Evolutionary conservation across 2,797 vertebrate genomes (phyloP), one percentile per base, ranked within the genome.

Genomic region (Ctenosaura bakeri): DNA sequence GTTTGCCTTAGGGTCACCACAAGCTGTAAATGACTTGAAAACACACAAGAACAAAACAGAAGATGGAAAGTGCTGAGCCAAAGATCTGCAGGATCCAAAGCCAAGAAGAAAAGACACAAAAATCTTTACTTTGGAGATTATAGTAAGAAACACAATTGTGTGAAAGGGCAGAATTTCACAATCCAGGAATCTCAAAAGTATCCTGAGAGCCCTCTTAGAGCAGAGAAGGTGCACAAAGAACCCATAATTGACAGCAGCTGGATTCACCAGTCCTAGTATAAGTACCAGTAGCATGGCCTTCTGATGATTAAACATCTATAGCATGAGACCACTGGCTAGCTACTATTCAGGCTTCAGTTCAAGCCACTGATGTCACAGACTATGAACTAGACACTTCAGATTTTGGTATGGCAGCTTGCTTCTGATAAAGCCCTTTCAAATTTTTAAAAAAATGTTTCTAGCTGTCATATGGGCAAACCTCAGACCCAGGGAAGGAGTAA

Each of bases 11-110:
- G 42, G 42, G 42, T 46, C 42, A 46, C 42, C 4, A 46, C 42
- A 46, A 46, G 42, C 42, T 46, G 42, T 46, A 46, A 3, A 46
- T 4, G 42, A 46, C 42, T 46, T 46, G 42, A 46, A 46, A 46
- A 46, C 42, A 46, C 4, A 46, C 42, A 46, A 46, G 2, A 46
- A 46, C 42, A 78, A 59, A 88, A 52, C 29, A 93, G 88, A 69
- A 92, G 88, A 42, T 90, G 42, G 77, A 90, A 2, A 89, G 50
- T 80, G 78, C 91, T 42, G 52, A 29, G 35, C 81, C 82, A 56
- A 74, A 83, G 81, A 6, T 74, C 35, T 9, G 29, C 2, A 86
- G 82, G 88, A 93, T 64, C 80, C 83, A 13, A 5, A 0, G 6
- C 84, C 88, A 73, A 91, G 82, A 80, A 91, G 13, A 79, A 0